Evolutionary conservation across 2,797 vertebrate species (phyloP).

Genomic region (Sternarchorhynchus goeldii): DNA sequence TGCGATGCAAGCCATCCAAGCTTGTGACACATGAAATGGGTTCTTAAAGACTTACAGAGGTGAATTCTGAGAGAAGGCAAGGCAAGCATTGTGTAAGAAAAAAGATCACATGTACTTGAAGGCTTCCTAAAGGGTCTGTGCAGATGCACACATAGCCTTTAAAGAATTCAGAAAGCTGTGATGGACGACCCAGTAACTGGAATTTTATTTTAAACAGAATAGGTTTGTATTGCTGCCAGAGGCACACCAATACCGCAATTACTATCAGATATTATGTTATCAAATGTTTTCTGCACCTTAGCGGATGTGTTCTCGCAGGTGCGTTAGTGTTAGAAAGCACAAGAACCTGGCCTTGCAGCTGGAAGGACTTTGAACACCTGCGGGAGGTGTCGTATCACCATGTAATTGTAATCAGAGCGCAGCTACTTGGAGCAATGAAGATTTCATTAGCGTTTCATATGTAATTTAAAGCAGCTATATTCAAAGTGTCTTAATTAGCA

Average conservation of each 20-base stretch:
- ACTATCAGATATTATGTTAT: not conserved
- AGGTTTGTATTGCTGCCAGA: no score
- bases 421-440: constrained; percentile 7
- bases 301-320: not conserved
- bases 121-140: not conserved
- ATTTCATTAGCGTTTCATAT: constrained; percentile 16
- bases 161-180: no score
- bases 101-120: not conserved
- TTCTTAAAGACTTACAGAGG: not conserved
- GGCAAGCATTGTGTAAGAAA: not conserved
- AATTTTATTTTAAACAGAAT: no score
- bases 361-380: no score
- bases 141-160: no score
- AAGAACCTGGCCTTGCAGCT: not conserved
- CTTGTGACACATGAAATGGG: not conserved
- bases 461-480: not conserved
- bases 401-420: constrained; percentile 13
- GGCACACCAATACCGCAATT: not conserved
- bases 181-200: no score
- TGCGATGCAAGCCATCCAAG: constrained; percentile 6
- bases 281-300: not conserved
- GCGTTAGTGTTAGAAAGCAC: not conserved
- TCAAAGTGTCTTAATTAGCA: constrained; percentile 2
- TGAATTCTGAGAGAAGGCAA: not conserved
- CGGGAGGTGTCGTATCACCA: not conserved